Conservation (phyloP, 2,113 vertebrate species). For the Potamarius usumacintae region DNA sequence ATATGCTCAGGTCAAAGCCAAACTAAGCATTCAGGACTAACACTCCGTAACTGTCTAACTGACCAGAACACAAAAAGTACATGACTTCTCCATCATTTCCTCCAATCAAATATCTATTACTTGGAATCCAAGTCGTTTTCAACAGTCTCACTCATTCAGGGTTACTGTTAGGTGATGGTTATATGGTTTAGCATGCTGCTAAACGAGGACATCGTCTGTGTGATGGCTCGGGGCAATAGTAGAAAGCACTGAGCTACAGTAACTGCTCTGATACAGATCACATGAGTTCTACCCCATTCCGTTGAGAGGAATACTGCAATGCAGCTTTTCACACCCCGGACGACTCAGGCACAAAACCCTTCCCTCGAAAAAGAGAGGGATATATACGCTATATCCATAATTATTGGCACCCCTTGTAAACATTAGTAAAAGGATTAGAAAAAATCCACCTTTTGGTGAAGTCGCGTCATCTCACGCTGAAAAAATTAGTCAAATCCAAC, state of each 20-base stretch:
- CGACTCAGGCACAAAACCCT: conserved; percentile 52
- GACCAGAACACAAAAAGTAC: not conserved
- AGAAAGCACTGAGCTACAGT: conserved; percentile 22
- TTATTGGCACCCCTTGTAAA: too few species aligned
- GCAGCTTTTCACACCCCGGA: conserved; percentile 65
- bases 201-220: conserved; percentile 25
- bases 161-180: not conserved
- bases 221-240: conserved; percentile 5
- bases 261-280: conserved; percentile 16
- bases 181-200: conserved; percentile 36
- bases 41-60: not conserved
- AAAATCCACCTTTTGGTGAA: too few species aligned
- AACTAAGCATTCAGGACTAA: not conserved
- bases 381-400: not conserved
- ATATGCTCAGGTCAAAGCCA: not conserved
- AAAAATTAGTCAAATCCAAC: too few species aligned
- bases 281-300: conserved; percentile 43
- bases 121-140: not conserved
- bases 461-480: too few species aligned
- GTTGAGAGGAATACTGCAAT: conserved; percentile 72
- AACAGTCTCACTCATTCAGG: not conserved
- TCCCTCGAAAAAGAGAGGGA: conserved; percentile 40
- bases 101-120: not conserved
- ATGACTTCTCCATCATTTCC: not conserved
- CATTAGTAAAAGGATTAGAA: too few species aligned